Evolutionary conservation across 2,888 invertebrate genomes (phyloP), one percentile per base, ranked within the genome.

Genomic region (Dendrolimus pini): DNA sequence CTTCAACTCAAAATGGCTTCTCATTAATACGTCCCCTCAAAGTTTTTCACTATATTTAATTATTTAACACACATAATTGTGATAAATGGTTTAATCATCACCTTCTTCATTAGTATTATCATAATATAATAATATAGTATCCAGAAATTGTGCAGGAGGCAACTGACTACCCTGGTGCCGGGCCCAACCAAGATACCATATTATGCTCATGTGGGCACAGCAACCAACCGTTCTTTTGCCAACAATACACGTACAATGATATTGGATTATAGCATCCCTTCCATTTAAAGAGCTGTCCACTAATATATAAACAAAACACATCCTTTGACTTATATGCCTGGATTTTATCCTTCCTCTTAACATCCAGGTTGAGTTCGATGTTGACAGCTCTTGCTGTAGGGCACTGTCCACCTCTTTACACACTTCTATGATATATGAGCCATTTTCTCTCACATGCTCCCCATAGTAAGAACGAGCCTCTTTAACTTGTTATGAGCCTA

Each of bases 221-320:
- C 61, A 61, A 53, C 64, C 61, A 47, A 61, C 53, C n/a, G 59
- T 61, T 54, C 61, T 53, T 53, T 53, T 56, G 2, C 61, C 63
- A 12, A 60, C 57, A 47, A 62, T 52, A 53, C 65, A 65, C 12
- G 54, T 59, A 18, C 64, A 66, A 52, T 57, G 62, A 56, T 63
- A 60, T 18, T 55, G 55, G n/a, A 54, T 18, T 55, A 65, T 63
- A 41, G 58, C 59, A 56, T 60, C 58, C 54, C 56, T 62, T 52
- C 56, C 57, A 14, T 9, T 59, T 41, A 30, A 12, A 60, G 58
- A 58, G 41, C 54, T 55, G 53, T 59, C 59, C 18, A 59, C 53
- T 55, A 66, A 58, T 54, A 66, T 64, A 57, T 65, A 65, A 12
- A 59, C 55, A 57, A 58, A 65, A 57, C 64, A 66, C 41, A 42